Evolutionary conservation across 2,797 vertebrate species (phyloP), one percentile per base, ranked within the genome.

Genomic region (Florisuga fusca): DNA sequence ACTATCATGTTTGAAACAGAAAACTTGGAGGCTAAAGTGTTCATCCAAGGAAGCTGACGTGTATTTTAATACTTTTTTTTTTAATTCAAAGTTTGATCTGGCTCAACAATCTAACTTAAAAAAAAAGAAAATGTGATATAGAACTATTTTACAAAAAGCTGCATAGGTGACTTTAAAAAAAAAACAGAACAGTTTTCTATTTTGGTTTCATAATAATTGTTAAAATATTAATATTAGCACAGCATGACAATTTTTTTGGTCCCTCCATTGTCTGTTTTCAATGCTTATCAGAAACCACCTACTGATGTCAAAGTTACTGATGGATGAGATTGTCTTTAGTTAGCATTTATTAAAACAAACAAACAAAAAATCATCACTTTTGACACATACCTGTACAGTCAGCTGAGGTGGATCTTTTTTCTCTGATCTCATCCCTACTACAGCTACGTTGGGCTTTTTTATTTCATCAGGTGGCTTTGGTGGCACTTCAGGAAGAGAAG

Each of bases 351-450:
- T 64, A 81, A 50, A 82, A 71, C 5, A 76, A 76, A 73, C 29
- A 83, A 41, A 41, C 38, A 86, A 51, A 45, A 26, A 31, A 27
- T 33, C 55, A 59, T 25, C 34, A 66, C 16, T 85, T 33, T 71
- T 74, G 43, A 36, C 23, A 45, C 17, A 45, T 96, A 98, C 98
- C 98, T 99, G 98, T 34, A 99, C 96, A 85, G 98, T 95, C 31
- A 99, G 97, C 22, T 98, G 96, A 68, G 98, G 97, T 14, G 94
- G 97, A 29, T 96, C 97, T 31, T 89, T 98, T 2, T 97, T 98
- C 89, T 98, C 97, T 2, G 98, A 98, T 83, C 36, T 97, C 85
- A 98, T 94, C 75, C 98, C 98, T 84, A 97, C 50, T 9, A 98
- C 90, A 41, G 98, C 98, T 50, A 97, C 46, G 12, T 97, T 98